These are phyloP conservation scores for Tangara arthus DNA, from an alignment of 2,797 vertebrate genomes.

Conservation along the genomic window DNA sequence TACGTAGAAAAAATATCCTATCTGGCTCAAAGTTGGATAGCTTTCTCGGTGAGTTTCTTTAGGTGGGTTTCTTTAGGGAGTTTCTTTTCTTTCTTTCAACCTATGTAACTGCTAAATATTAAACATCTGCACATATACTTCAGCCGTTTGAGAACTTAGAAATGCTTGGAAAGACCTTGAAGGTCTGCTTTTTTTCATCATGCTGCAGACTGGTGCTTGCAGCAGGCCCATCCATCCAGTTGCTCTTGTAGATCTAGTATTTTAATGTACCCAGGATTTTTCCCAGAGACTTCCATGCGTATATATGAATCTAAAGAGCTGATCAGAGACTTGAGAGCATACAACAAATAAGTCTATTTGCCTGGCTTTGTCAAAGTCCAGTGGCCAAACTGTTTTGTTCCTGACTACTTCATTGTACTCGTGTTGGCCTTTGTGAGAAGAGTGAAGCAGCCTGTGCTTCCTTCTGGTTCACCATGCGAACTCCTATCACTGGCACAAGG, in stretches of 20 bases:
- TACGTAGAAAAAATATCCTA: background rate
- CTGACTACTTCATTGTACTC: background rate
- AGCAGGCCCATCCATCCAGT: background rate
- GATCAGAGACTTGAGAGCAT: background rate
- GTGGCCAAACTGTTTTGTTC: background rate
- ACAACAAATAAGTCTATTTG: background rate
- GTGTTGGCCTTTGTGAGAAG: fast-evolving
- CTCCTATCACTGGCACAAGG: background rate
- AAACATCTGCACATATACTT: background rate
- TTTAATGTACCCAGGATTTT: background rate
- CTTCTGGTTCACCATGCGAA: background rate
- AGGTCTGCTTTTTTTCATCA: background rate
- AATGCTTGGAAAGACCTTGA: background rate
- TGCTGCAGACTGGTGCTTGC: background rate
- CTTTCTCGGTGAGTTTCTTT: background rate
- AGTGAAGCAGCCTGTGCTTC: background rate
- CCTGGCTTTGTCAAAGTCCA: background rate
- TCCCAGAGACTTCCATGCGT: background rate
- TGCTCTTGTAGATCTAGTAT: background rate
- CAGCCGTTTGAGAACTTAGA: background rate
- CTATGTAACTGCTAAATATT: background rate
- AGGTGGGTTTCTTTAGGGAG: background rate
- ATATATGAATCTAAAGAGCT: background rate
- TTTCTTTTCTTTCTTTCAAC: background rate
- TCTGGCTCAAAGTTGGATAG: background rate